Evolutionary conservation across 23 tunicate species (phyloP).

Genomic region (Trididemnum clinides): DNA sequence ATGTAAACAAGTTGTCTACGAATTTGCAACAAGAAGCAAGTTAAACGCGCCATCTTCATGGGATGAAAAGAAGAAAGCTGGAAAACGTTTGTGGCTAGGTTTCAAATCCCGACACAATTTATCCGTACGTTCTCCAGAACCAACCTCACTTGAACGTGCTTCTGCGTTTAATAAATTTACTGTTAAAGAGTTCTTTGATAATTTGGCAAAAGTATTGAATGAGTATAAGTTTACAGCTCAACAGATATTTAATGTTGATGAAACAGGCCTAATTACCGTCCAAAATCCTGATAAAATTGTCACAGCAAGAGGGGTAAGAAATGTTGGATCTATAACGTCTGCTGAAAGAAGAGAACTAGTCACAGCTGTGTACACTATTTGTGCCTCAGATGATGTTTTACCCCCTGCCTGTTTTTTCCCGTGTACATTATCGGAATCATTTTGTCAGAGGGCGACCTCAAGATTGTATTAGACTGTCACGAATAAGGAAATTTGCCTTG

Average conservation of each 20-base stretch:
- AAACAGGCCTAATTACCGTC: neutral
- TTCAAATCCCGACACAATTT: neutral
- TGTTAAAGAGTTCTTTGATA: neutral
- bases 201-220: neutral
- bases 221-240: neutral
- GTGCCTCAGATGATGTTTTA: neutral
- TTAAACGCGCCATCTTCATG: neutral
- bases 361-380: neutral
- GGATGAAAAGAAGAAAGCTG: neutral
- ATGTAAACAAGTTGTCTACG: neutral
- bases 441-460: neutral
- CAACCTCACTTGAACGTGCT: slow-evolving; percentile 10
- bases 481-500: too few species aligned
- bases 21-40: neutral
- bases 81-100: slow-evolving; percentile 12
- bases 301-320: neutral
- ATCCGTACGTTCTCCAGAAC: neutral
- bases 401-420: neutral
- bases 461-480: neutral
- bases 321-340: slow-evolving; percentile 1
- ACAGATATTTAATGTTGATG: slow-evolving; percentile 1
- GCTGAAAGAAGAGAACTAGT: slow-evolving; percentile 14
- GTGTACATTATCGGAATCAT: neutral
- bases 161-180: neutral
- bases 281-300: neutral